phyloP scores from a whole-genome alignment of 1,140 invertebrate species.

The Macrosteles quadrilineatus region DNA sequence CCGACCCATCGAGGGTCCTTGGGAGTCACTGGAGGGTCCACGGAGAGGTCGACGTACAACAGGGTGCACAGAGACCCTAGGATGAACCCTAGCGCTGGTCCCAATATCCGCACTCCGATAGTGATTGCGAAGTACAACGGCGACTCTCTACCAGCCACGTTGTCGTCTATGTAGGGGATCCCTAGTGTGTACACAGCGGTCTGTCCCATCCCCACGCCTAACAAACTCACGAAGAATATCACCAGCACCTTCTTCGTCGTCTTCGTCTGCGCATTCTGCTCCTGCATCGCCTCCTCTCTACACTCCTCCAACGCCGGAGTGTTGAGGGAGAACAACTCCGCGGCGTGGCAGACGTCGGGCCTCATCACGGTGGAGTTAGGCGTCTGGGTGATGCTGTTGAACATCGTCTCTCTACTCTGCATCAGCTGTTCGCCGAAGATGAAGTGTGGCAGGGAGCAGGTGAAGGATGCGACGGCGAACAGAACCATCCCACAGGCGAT shows the following conservation, averaged over 20 bases:
- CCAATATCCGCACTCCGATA: conserved; percentile 87
- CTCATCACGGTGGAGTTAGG: conserved; percentile 13
- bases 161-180: conserved; percentile 93
- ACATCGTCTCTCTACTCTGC: conserved; percentile 61
- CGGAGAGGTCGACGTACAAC: conserved; percentile 78
- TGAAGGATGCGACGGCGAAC: conserved; percentile 83
- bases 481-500: conserved; percentile 92
- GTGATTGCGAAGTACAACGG: conserved; percentile 94
- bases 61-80: conserved; percentile 88
- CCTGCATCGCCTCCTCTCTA: conserved; percentile 57
- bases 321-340: conserved; percentile 32
- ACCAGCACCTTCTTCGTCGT: conserved; percentile 76
- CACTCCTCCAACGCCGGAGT: conserved; percentile 47
- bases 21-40: conserved; percentile 73
- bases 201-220: conserved; percentile 90
- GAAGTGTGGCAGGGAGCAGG: conserved; percentile 83
- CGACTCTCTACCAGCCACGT: conserved; percentile 87
- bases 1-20: conserved; percentile 89
- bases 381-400: conserved; percentile 48
- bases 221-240: conserved; percentile 83
- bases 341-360: conserved; percentile 18
- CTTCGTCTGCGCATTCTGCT: conserved; percentile 66
- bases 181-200: conserved; percentile 92
- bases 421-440: conserved; percentile 74
- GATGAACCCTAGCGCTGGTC: conserved; percentile 87